Evolutionary conservation across 2,888 invertebrate species (phyloP).

Genomic region (Byasa hedistus): DNA sequence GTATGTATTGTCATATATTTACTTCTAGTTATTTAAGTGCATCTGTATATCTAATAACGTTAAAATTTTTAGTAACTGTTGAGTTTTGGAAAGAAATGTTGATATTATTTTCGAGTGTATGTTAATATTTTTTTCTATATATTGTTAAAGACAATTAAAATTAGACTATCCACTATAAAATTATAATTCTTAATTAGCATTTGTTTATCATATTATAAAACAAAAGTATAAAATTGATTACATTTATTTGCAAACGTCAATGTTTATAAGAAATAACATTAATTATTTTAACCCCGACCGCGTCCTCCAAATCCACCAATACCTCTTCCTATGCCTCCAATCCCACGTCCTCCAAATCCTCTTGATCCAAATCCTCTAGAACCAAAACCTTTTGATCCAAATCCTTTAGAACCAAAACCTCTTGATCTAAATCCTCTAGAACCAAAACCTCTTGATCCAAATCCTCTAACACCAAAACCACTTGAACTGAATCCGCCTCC

Average conservation of each 20-base stretch:
- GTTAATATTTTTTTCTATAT: too few species aligned
- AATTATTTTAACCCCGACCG: conserved; percentile 17
- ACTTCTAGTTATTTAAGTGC: not conserved
- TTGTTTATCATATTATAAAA: too few species aligned
- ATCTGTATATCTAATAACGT: not conserved
- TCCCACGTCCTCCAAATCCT: conserved; percentile 9
- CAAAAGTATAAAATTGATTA: too few species aligned
- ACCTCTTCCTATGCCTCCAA: conserved; percentile 16
- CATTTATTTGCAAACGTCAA: too few species aligned
- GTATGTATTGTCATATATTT: not conserved
- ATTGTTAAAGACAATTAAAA: too few species aligned
- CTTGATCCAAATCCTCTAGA: conserved; percentile 9
- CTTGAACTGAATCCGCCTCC: conserved; percentile 8
- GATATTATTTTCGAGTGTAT: too few species aligned
- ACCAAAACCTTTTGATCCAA: conserved; percentile 3
- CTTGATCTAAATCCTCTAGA: conserved; percentile 9
- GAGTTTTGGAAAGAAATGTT: too few species aligned
- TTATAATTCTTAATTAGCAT: too few species aligned
- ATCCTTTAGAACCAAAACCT: conserved; percentile 8
- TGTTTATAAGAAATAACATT: not conserved
- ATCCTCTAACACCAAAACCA: conserved; percentile 8
- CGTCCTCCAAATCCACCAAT: conserved; percentile 22
- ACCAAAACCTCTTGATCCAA: conserved; percentile 4
- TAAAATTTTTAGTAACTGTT: not conserved
- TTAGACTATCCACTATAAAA: too few species aligned